These are phyloP conservation scores for Siniperca obscura DNA, from an alignment of 2,797 vertebrate species.

Conservation along the genomic window DNA sequence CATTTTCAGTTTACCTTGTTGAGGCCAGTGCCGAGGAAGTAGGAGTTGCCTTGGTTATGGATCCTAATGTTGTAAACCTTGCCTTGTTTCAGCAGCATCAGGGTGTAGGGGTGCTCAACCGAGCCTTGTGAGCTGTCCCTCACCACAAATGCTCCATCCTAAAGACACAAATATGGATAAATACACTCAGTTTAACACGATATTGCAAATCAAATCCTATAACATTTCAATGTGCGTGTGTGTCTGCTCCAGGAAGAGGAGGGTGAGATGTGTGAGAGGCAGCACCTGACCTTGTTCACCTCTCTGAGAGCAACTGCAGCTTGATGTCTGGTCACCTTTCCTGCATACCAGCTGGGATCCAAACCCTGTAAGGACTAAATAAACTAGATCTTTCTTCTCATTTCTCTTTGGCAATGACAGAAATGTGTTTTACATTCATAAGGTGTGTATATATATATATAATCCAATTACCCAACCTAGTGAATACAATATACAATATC, in stretches of 20 bases:
- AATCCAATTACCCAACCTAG: not conserved
- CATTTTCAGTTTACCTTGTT: conserved; percentile 84
- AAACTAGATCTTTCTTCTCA: not conserved
- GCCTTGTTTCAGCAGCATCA: conserved; percentile 91
- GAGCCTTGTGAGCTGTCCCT: conserved; percentile 90
- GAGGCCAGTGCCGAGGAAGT: conserved; percentile 85
- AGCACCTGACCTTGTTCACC: conserved; percentile 87
- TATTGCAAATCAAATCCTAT: not conserved
- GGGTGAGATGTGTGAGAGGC: not conserved
- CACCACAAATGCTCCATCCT: conserved; percentile 91
- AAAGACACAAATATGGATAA: not conserved
- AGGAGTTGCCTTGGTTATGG: conserved; percentile 75
- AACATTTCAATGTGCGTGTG: conserved; percentile 23
- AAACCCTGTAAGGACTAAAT: conserved; percentile 60
- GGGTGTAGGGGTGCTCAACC: conserved; percentile 88
- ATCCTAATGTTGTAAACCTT: conserved; percentile 95
- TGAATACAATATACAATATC: too few species aligned
- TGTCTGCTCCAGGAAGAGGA: conserved; percentile 23
- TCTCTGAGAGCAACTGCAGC: conserved; percentile 87
- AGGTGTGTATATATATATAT: too few species aligned
- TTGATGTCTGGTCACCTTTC: conserved; percentile 83
- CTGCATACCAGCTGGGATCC: conserved; percentile 86
- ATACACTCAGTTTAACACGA: not conserved
- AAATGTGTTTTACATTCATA: not conserved
- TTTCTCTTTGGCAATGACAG: not conserved